Conservation (phyloP, 2,113 vertebrate species). For the Recurvirostra avosetta region DNA sequence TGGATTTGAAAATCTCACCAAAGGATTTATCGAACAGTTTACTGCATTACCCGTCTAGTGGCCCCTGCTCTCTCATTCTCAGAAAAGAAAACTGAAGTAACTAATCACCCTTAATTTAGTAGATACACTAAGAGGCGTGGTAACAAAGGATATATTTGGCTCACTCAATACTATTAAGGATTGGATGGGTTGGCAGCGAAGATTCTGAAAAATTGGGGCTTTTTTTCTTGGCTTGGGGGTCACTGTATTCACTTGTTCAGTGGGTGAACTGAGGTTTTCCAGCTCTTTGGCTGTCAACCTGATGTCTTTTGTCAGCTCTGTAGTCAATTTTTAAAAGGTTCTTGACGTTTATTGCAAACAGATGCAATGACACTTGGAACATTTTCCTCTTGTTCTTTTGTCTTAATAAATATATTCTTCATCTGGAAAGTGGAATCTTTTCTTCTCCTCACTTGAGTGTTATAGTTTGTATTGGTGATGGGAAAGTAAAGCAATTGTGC, state of each 20-base stretch:
- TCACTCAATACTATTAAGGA: neutral
- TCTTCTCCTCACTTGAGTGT: neutral
- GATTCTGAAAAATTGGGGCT: neutral
- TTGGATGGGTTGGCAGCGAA: neutral
- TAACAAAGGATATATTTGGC: neutral
- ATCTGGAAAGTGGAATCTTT: neutral
- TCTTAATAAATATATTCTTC: slow-evolving; percentile 41
- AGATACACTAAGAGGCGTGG: neutral
- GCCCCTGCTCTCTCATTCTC: neutral
- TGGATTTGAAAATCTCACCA: neutral
- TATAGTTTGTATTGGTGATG: neutral
- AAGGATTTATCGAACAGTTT: neutral
- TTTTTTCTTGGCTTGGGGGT: neutral
- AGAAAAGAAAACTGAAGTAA: neutral
- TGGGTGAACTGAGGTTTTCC: neutral
- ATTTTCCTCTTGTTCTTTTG: slow-evolving; percentile 31
- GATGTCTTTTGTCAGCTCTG: slow-evolving; percentile 31
- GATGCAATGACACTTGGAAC: slow-evolving; percentile 32
- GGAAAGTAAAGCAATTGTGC: slow-evolving; percentile 26
- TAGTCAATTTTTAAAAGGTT: slow-evolving; percentile 27
- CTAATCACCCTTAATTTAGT: neutral
- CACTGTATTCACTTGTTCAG: neutral
- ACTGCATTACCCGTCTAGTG: neutral
- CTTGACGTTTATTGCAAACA: slow-evolving; percentile 20
- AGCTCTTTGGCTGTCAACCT: neutral